Evolutionary conservation across 2,113 vertebrate genomes (phyloP).

Genomic region (Oriolus oriolus): DNA sequence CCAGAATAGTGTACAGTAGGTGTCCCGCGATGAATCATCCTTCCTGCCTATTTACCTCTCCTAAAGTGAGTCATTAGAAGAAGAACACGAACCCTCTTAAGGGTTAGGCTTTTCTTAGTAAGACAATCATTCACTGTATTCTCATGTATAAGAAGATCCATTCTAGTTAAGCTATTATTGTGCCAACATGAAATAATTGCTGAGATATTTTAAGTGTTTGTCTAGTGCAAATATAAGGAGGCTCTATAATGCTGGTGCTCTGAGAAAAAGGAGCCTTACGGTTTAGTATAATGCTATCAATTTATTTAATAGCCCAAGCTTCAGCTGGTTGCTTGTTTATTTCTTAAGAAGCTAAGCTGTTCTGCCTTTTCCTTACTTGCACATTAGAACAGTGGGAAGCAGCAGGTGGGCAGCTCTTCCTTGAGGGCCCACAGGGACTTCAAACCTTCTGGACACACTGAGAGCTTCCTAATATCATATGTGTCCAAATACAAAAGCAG

Average conservation of each 20-base stretch:
- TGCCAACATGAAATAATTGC: conserved; percentile 50
- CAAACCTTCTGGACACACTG: background rate
- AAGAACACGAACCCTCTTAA: conserved; percentile 41
- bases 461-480: background rate
- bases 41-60: conserved; percentile 62
- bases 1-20: conserved; percentile 62
- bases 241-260: background rate
- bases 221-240: conserved; percentile 47
- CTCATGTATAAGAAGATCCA: conserved; percentile 24
- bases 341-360: background rate
- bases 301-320: background rate
- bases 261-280: background rate
- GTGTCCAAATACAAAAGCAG: background rate
- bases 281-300: background rate
- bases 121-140: conserved; percentile 21
- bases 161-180: conserved; percentile 37
- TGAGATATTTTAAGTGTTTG: conserved; percentile 35
- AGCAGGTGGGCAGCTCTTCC: background rate
- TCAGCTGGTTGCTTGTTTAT: background rate
- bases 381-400: background rate
- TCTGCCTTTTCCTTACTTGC: background rate
- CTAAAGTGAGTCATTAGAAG: conserved; percentile 62
- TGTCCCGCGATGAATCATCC: conserved; percentile 55
- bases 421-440: background rate
- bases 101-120: conserved; percentile 59